Base-by-base conservation (phyloP, 1,140 invertebrate genomes). In the Procambarus virginalis region DNA sequence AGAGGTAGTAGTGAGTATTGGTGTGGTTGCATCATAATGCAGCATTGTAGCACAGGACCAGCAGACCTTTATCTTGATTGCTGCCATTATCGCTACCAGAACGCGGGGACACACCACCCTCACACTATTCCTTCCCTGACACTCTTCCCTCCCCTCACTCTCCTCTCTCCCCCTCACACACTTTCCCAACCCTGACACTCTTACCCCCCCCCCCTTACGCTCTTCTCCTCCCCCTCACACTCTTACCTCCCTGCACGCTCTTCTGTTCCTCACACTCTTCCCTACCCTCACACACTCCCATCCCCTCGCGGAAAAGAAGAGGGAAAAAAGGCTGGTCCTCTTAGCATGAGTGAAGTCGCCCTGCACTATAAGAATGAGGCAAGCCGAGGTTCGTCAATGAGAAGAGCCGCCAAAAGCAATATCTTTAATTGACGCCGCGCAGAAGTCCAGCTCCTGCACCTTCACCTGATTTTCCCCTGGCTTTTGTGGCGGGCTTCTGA, bases 281-380 rank as follows among this genome's bases (percentile, higher is more conserved):
- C 55, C 6, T 12, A 58, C 55, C 6, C 55, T 9, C 55, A 58
- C 55, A 58, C 70, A 22, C 64, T 49, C 82, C 73, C 34, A 34
- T 34, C 48, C 46, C 83, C 22, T n/a, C 46, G 49, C 70, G 45
- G 68, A 49, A 84, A 73, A 55, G 45, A 76, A 76, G 51, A 75
- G 34, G 45, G 51, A 9, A 84, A n/a, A 10, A 6, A 48, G 48
- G 34, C 17, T 55, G 80, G 78, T 81, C 51, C 58, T 82, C 58
- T 82, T 64, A 60, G n/a, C 68, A 45, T 8, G 80, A 64, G 46
- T 48, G 80, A 46, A 68, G 80, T 12, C 22, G 14, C 45, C 34
- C n/a, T 81, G 80, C 80, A 82, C 68, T 82, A 82, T 68, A 64
- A 82, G 80, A 68, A 82, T 82, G 80, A 82, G 46, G 58, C n/a